Percentiles rank a stretch among this genome's conserved stretches.
These are phyloP conservation scores for Bubo blakistoni DNA, from an alignment of 2,113 vertebrate species.

Conservation along the genomic window DNA sequence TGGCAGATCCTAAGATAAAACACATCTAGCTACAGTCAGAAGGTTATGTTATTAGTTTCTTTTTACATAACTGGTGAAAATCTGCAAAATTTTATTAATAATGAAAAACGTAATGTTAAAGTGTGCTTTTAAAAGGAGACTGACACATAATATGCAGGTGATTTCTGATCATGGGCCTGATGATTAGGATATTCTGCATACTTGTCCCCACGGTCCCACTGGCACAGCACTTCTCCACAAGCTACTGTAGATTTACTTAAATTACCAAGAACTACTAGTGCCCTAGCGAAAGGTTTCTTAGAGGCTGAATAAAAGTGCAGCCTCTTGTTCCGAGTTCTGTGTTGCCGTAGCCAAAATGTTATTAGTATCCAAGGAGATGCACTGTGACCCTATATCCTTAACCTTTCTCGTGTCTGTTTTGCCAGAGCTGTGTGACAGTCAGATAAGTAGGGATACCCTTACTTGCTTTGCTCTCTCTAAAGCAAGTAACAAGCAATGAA, in stretches of 20 bases:
- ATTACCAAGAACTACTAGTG: neutral
- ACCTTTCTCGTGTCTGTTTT: neutral
- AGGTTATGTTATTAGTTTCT: neutral
- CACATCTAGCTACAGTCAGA: neutral
- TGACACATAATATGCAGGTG: neutral
- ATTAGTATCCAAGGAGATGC: neutral
- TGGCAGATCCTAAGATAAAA: neutral
- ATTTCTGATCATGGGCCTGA: neutral
- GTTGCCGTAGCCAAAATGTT: neutral
- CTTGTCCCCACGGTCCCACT: neutral
- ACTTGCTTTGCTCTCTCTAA: neutral
- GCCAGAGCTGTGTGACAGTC: neutral
- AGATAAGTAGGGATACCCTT: neutral
- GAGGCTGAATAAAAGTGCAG: neutral
- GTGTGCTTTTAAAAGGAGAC: neutral
- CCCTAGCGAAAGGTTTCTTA: neutral
- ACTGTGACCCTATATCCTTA: neutral
- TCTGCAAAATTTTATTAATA: neutral
- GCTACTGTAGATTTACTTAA: neutral
- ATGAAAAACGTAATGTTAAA: neutral
- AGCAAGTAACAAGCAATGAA: neutral
- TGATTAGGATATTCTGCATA: neutral
- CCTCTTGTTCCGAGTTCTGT: neutral
- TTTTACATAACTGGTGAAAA: neutral
- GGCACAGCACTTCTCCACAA: neutral